Evolutionary conservation across 2,888 invertebrate species (phyloP).

Genomic region (Watsonalla cultraria): DNA sequence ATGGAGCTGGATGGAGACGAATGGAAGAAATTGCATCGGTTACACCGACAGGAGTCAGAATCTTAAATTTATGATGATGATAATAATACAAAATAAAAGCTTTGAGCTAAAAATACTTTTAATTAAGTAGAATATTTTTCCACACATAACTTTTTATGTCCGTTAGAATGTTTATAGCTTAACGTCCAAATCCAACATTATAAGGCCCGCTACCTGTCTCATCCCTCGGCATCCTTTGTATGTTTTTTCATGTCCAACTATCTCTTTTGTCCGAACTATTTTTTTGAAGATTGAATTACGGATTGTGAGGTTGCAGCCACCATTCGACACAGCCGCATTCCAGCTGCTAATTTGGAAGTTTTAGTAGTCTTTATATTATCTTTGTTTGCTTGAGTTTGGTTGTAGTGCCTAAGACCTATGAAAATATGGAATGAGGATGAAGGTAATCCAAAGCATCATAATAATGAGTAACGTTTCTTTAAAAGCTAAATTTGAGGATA

Average conservation of each 20-base stretch:
- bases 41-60: no score
- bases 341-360: conserved; percentile 63
- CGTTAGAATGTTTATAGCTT: conserved; percentile 12
- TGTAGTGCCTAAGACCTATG: not conserved
- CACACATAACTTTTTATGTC: not conserved
- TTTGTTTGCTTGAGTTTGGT: not conserved
- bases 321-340: conserved; percentile 69
- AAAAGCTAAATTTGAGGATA: no score
- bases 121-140: not conserved
- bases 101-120: no score
- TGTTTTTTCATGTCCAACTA: conserved; percentile 44
- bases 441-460: no score
- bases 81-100: no score
- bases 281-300: conserved; percentile 68
- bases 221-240: conserved; percentile 61
- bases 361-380: conserved; percentile 19
- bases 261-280: conserved; percentile 48
- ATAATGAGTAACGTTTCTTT: no score
- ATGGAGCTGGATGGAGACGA: no score
- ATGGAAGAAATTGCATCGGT: no score
- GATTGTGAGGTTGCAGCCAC: conserved; percentile 66
- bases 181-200: conserved; percentile 32
- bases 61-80: no score
- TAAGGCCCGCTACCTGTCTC: conserved; percentile 66
- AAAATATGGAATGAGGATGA: no score